Evolutionary conservation across 1,140 invertebrate genomes (phyloP).

Genomic region (Caerostris darwini): DNA sequence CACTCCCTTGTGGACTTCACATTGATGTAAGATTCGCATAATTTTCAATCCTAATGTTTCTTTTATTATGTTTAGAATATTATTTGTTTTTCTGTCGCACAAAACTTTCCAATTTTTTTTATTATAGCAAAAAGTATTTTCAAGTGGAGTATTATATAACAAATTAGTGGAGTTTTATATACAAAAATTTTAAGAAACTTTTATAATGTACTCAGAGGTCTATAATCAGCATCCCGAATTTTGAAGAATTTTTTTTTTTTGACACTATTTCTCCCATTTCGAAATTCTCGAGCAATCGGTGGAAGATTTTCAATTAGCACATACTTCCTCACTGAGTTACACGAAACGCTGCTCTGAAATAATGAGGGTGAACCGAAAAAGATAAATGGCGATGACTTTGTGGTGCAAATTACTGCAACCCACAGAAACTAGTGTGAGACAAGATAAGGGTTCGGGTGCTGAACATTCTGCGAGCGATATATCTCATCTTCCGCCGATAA

Average conservation of each 20-base stretch:
- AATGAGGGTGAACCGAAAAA: background rate
- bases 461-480: background rate
- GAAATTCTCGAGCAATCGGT: background rate
- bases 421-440: slow-evolving; percentile 15
- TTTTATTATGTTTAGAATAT: too few species aligned
- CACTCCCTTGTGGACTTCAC: too few species aligned
- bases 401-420: slow-evolving; percentile 1
- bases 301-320: background rate
- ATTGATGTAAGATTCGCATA: too few species aligned
- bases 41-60: too few species aligned
- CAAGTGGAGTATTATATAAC: too few species aligned
- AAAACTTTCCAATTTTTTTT: too few species aligned
- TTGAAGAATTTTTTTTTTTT: background rate
- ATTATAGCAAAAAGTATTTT: too few species aligned
- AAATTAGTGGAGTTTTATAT: too few species aligned
- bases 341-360: background rate
- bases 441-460: slow-evolving; percentile 22
- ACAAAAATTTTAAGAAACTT: too few species aligned
- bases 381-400: background rate
- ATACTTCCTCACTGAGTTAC: background rate
- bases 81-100: too few species aligned
- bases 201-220: too few species aligned
- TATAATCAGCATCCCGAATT: too few species aligned
- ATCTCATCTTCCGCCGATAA: slow-evolving; percentile 39
- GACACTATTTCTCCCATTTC: background rate